Evolutionary conservation across 30 jellyfish, hydroid and myxozoan species (phyloP).

Genomic region (Chrysaora quinquecirrha): DNA sequence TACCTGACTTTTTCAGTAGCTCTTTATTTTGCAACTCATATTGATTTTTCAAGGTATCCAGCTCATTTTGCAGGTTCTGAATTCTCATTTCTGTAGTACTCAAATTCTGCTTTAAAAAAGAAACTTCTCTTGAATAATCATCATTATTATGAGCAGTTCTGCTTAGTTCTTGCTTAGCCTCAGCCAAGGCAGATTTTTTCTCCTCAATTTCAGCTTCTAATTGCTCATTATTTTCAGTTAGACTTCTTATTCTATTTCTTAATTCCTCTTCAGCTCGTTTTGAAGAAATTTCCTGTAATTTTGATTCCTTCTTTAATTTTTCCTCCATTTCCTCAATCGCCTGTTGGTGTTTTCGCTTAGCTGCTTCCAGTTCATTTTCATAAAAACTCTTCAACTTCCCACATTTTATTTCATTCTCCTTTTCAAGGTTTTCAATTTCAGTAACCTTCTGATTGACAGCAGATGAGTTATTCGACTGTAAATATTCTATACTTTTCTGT

Average conservation of each 20-base stretch:
- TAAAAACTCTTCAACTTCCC: constrained; percentile 69
- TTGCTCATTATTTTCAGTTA: constrained; percentile 35
- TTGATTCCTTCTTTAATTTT: constrained; percentile 49
- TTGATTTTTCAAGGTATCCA: constrained; percentile 12
- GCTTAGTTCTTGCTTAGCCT: constrained; percentile 41
- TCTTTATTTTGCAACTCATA: constrained; percentile 44
- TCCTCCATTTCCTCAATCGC: constrained; percentile 23
- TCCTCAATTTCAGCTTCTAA: constrained; percentile 36
- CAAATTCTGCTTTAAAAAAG: constrained; percentile 50
- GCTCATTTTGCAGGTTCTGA: constrained; percentile 46
- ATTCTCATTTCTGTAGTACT: constrained; percentile 44
- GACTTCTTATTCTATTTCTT: constrained; percentile 27
- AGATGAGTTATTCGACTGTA: constrained; percentile 14
- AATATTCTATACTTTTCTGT: constrained; percentile 27
- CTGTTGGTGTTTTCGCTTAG: constrained; percentile 43
- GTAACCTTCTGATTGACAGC: constrained; percentile 18
- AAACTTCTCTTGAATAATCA: constrained; percentile 43
- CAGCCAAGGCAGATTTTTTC: not conserved
- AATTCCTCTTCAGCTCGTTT: constrained; percentile 51
- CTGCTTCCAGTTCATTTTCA: constrained; percentile 73
- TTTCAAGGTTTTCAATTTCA: constrained; percentile 35
- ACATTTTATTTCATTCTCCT: constrained; percentile 72
- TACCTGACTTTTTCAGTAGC: constrained; percentile 54
- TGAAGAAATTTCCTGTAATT: constrained; percentile 19
- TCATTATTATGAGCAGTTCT: constrained; percentile 47